A percentile compares a stretch with the other conserved stretches of the same genome.
These are phyloP conservation scores for Crepidodera aurea DNA, from an alignment of 2,888 invertebrate species.

Conservation along the genomic window DNA sequence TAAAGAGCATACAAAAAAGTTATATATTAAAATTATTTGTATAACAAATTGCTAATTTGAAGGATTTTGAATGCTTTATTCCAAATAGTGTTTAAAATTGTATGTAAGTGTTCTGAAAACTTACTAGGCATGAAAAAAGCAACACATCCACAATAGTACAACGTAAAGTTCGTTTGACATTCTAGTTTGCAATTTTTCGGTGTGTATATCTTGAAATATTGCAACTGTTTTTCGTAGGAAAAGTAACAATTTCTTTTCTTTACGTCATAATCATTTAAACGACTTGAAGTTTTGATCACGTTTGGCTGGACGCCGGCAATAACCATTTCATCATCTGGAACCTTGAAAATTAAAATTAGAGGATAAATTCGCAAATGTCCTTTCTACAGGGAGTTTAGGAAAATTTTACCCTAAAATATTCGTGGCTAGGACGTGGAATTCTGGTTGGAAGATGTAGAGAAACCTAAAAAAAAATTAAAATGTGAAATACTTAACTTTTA, in stretches of 20 bases:
- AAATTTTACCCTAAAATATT: slow-evolving; percentile 74
- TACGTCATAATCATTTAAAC: slow-evolving; percentile 69
- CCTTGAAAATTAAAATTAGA: neutral
- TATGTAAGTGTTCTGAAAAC: slow-evolving; percentile 22
- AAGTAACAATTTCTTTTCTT: slow-evolving; percentile 72
- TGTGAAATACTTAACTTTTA: no score
- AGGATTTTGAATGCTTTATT: no score
- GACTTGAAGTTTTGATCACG: slow-evolving; percentile 74
- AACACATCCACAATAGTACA: slow-evolving; percentile 55
- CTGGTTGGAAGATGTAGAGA: slow-evolving; percentile 72
- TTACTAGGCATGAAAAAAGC: slow-evolving; percentile 71
- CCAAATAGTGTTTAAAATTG: no score
- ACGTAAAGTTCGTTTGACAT: slow-evolving; percentile 72
- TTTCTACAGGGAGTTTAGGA: no score
- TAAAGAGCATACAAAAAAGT: no score
- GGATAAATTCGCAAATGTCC: neutral
- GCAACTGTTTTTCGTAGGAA: slow-evolving; percentile 68
- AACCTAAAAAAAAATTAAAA: slow-evolving; percentile 58
- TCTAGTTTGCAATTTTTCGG: slow-evolving; percentile 75
- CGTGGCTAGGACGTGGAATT: slow-evolving; percentile 70
- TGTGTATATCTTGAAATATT: slow-evolving; percentile 72
- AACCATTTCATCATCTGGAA: slow-evolving; percentile 63
- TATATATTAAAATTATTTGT: no score
- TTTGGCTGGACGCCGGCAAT: slow-evolving; percentile 73
- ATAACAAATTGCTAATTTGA: no score